A percentile compares a stretch with the other conserved stretches of the same genome.
These are phyloP conservation scores for Saccostrea glomerata DNA, from an alignment of 1,140 invertebrate species.

Conservation along the genomic window DNA sequence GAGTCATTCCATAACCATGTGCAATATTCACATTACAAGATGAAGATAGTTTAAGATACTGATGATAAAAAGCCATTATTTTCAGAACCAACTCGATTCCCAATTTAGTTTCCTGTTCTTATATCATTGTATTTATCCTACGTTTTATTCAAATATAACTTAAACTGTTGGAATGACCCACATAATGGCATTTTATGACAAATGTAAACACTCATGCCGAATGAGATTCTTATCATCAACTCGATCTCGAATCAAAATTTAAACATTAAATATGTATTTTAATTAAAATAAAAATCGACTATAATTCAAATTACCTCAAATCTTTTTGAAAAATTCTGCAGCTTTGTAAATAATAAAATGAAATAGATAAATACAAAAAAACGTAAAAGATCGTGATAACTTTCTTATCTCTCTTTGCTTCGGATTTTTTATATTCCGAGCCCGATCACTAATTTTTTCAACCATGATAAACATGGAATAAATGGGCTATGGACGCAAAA, in stretches of 20 bases:
- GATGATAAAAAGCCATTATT: neutral
- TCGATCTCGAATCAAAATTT: no score
- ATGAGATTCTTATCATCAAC: no score
- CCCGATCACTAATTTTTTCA: neutral
- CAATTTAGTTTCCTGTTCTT: no score
- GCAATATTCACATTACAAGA: neutral
- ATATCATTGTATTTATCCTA: no score
- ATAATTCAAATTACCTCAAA: no score
- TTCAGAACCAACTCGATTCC: neutral
- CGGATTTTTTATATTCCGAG: neutral
- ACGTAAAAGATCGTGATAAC: neutral
- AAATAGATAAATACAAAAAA: constrained; percentile 12
- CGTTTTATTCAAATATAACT: neutral
- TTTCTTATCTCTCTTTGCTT: constrained; percentile 1
- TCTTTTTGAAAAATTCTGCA: no score
- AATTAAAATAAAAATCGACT: no score
- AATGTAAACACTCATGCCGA: no score
- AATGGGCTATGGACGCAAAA: neutral
- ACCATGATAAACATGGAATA: neutral
- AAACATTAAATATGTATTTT: no score
- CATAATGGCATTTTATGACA: no score
- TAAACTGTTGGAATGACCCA: neutral
- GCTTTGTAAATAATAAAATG: neutral
- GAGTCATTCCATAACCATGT: constrained; percentile 4
- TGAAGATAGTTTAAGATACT: neutral